These are phyloP conservation scores for Neoniphon sammara DNA, from an alignment of 2,797 vertebrate species.

Conservation along the genomic window DNA sequence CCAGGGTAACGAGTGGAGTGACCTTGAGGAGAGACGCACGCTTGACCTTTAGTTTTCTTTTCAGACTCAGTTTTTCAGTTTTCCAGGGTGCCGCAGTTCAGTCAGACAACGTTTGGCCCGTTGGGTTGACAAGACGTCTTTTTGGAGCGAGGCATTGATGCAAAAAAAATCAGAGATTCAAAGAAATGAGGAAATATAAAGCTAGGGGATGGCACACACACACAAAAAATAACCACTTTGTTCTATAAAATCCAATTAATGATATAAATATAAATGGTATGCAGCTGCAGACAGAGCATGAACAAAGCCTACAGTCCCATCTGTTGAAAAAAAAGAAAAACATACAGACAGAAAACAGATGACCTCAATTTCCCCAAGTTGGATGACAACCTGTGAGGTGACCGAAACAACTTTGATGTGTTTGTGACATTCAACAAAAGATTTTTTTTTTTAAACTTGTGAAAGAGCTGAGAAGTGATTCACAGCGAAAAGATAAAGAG, in stretches of 20 bases:
- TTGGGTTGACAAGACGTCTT: not conserved
- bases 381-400: not conserved
- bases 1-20: slow-evolving; percentile 6
- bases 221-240: too few species aligned
- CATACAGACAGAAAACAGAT: not conserved
- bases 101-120: too few species aligned
- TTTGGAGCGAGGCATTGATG: not conserved
- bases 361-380: not conserved
- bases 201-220: not conserved
- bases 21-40: slow-evolving; percentile 1
- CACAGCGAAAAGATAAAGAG: not conserved
- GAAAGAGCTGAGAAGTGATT: not conserved
- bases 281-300: not conserved
- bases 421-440: not conserved
- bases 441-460: not conserved
- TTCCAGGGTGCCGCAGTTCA: not conserved
- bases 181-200: slow-evolving; percentile 11
- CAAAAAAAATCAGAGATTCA: not conserved
- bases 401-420: not conserved
- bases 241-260: not conserved
- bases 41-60: not conserved
- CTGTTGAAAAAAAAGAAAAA: not conserved
- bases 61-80: too few species aligned
- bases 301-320: not conserved
- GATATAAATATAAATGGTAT: not conserved